A percentile compares a stretch with the other conserved stretches of the same genome.
Conservation (phyloP, 1,140 invertebrate species). For the Triops cancriformis region DNA sequence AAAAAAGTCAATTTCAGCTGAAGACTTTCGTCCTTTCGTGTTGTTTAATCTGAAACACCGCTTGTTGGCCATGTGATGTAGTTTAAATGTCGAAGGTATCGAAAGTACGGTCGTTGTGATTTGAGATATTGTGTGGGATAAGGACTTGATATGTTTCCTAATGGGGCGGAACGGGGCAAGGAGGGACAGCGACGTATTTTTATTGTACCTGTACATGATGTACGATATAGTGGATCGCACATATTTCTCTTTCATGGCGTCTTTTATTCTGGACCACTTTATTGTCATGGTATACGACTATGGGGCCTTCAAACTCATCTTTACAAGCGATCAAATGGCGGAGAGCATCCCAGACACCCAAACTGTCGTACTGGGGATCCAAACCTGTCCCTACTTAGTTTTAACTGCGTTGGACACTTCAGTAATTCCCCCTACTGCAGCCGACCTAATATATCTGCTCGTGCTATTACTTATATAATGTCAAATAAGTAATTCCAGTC, state of each 20-base stretch:
- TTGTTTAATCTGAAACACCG: too few relatives aligned
- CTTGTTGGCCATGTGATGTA: too few relatives aligned
- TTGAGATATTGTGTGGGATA: background rate
- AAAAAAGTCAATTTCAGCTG: too few relatives aligned
- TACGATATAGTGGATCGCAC: background rate
- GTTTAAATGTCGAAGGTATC: background rate
- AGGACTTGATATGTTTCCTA: background rate
- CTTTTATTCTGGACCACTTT: background rate
- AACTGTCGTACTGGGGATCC: background rate
- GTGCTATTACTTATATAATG: too few relatives aligned
- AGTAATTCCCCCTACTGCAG: background rate
- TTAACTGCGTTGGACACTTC: background rate
- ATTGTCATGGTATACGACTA: background rate
- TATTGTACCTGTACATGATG: conserved; percentile 13
- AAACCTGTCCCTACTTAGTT: background rate
- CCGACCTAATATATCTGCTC: background rate
- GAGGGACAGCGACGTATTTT: background rate
- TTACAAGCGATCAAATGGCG: background rate
- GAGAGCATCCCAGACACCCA: background rate
- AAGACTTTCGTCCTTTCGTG: too few relatives aligned
- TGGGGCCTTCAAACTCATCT: background rate
- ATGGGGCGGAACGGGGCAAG: background rate
- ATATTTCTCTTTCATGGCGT: background rate
- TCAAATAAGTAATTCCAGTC: too few relatives aligned
- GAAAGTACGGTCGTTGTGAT: background rate